Conservation (phyloP, 2,797 vertebrate genomes). For the Stomatorhinus walkeri region DNA sequence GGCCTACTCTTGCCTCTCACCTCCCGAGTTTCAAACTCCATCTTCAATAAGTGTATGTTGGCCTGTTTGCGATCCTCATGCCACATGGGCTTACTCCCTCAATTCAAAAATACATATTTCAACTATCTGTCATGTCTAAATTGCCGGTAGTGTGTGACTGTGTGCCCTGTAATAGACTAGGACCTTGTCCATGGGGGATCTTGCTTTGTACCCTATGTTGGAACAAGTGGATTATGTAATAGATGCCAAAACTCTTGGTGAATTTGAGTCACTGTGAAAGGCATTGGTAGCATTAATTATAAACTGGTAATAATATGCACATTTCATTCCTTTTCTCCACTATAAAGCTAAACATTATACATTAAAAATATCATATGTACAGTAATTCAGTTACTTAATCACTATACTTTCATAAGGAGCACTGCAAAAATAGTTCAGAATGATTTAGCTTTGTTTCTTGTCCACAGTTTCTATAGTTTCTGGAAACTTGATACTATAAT, state of each 20-base stretch:
- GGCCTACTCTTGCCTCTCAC: neutral
- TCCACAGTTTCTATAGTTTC: constrained; percentile 49
- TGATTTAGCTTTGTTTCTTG: constrained; percentile 39
- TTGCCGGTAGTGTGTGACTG: neutral
- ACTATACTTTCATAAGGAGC: constrained; percentile 32
- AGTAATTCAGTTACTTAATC: neutral
- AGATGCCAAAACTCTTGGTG: neutral
- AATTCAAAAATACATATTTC: neutral
- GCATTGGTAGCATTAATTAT: neutral
- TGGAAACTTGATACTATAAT: constrained; percentile 57
- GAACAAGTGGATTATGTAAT: neutral
- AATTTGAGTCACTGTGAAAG: neutral
- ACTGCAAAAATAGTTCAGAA: constrained; percentile 28
- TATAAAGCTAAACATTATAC: neutral
- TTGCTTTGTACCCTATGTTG: neutral
- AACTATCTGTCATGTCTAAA: neutral
- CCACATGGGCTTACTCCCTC: neutral
- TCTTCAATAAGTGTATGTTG: neutral
- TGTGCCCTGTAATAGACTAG: neutral
- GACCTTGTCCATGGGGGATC: neutral
- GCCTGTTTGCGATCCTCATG: neutral
- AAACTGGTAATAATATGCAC: neutral
- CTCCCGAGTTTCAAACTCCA: neutral
- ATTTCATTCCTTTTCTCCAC: neutral
- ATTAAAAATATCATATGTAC: neutral